Evolutionary conservation across 37 sponge, comb jelly and placozoan species (phyloP).

Genomic region (Aplysina aerophoba): DNA sequence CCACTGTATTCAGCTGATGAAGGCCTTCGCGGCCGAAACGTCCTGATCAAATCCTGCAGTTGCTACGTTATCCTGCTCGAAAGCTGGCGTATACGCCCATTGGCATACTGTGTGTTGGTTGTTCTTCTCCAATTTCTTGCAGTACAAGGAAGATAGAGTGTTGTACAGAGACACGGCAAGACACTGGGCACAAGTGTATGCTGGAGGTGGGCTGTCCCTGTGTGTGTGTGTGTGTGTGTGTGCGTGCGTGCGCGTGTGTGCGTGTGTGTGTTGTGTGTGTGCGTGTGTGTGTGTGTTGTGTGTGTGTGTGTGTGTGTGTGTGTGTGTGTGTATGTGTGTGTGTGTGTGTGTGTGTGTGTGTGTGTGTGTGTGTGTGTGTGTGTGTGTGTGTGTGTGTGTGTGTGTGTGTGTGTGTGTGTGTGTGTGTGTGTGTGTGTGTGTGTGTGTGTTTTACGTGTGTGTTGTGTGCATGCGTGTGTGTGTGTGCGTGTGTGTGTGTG

Average conservation of each 20-base stretch:
- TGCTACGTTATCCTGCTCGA: no score
- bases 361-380: neutral
- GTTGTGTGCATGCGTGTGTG: neutral
- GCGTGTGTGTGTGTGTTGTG: neutral
- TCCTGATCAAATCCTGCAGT: no score
- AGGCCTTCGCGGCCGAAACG: no score
- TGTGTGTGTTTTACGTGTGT: neutral
- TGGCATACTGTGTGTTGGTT: neutral
- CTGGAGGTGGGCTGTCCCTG: slow-evolving; percentile 66
- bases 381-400: neutral
- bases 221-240: neutral
- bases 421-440: neutral
- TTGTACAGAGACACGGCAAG: slow-evolving; percentile 86
- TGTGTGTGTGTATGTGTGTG: neutral
- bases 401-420: neutral
- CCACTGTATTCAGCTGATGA: no score
- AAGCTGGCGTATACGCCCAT: no score
- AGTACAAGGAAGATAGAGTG: slow-evolving; percentile 85
- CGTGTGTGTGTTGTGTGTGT: no score
- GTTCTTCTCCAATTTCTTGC: slow-evolving; percentile 2
- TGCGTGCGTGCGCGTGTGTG: neutral
- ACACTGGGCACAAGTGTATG: slow-evolving; percentile 95
- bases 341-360: neutral
- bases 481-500: neutral
- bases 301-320: neutral